Percentiles rank a stretch among this genome's conserved stretches.
phyloP scores from a whole-genome alignment of 2,113 vertebrate species.

The Thalassarche chlororhynchos region DNA sequence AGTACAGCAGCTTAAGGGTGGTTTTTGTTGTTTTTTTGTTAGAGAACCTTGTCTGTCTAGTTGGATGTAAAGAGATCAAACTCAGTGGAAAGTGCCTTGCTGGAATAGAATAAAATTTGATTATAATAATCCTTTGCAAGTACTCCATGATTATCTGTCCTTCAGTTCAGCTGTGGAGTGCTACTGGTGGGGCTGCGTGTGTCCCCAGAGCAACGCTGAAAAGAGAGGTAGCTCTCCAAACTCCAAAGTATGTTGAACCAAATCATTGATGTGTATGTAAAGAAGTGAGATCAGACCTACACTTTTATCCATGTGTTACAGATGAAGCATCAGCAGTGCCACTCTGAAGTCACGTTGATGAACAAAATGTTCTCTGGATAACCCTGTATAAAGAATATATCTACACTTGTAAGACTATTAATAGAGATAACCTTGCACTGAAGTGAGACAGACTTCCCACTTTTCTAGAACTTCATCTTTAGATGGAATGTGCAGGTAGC shows the following conservation, averaged over 20 bases:
- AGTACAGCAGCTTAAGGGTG: neutral
- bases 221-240: neutral
- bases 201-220: neutral
- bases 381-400: neutral
- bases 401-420: neutral
- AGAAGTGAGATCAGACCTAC: neutral
- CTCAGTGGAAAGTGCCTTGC: neutral
- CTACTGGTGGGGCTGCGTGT: neutral
- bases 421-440: neutral
- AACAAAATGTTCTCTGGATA: neutral
- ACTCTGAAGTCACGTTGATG: neutral
- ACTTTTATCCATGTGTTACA: neutral
- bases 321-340: neutral
- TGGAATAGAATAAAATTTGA: neutral
- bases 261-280: neutral
- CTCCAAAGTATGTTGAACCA: neutral
- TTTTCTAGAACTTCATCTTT: neutral
- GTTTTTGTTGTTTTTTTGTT: neutral
- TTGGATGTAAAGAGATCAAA: neutral
- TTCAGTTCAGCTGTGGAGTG: neutral
- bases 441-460: neutral
- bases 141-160: neutral
- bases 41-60: neutral
- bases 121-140: neutral
- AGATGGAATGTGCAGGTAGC: neutral